A percentile compares a stretch with the other conserved stretches of the same genome.
phyloP scores from a whole-genome alignment of 2,113 vertebrate species.

The Thalassarche chlororhynchos region DNA sequence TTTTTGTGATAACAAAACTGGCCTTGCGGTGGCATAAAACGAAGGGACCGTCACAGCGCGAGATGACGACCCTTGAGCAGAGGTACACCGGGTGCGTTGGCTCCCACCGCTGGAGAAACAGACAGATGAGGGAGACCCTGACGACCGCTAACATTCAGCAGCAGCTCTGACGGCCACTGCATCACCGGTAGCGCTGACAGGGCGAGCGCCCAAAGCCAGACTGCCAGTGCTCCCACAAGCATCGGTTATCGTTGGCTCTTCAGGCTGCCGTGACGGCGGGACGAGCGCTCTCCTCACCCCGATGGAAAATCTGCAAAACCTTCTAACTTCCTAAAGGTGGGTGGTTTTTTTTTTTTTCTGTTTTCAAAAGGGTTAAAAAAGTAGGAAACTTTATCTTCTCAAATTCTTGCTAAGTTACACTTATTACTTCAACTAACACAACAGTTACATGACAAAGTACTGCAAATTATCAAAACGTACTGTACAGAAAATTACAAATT shows the following conservation, averaged over 20 bases:
- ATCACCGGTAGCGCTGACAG: background rate
- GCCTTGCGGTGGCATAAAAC: background rate
- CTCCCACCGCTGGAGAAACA: background rate
- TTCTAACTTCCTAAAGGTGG: slow-evolving; percentile 54
- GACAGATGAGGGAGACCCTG: background rate
- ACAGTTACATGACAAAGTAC: slow-evolving; percentile 96
- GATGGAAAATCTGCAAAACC: slow-evolving; percentile 49
- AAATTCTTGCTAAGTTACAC: slow-evolving; percentile 87
- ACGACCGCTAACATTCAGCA: background rate
- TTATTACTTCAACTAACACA: slow-evolving; percentile 92
- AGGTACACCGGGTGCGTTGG: background rate
- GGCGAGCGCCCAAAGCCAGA: background rate
- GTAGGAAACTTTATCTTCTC: slow-evolving; percentile 89
- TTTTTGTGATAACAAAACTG: background rate
- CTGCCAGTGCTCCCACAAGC: background rate
- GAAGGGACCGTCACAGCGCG: rapidly evolving
- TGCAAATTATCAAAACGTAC: slow-evolving; percentile 96
- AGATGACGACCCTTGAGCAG: background rate
- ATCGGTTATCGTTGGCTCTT: background rate
- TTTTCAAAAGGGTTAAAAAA: slow-evolving; percentile 87
- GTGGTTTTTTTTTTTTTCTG: background rate
- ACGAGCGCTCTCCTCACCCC: slow-evolving; percentile 26
- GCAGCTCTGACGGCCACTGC: background rate
- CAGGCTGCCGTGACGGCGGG: slow-evolving; percentile 9
- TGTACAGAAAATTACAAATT: slow-evolving; percentile 97